These are phyloP conservation scores for Montipora foliosa DNA, from an alignment of 64 coral and sea anemone species.

Conservation along the genomic window DNA sequence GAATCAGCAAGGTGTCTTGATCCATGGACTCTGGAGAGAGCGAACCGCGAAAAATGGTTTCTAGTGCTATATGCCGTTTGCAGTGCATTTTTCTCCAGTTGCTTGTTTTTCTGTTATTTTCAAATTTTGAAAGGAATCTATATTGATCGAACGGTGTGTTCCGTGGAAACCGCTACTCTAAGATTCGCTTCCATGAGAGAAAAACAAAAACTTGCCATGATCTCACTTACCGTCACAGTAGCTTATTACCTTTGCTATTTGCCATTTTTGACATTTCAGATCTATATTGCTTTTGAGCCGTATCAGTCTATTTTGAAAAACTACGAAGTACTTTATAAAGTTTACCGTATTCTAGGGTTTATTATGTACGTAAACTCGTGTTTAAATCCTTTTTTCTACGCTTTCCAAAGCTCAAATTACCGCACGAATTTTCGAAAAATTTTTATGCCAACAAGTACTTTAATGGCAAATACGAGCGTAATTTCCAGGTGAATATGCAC, in stretches of 20 bases:
- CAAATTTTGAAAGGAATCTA: conserved; percentile 79
- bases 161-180: neutral
- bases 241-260: conserved; percentile 60
- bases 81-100: neutral
- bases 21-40: conserved; percentile 42
- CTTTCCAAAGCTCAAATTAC: conserved; percentile 88
- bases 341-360: conserved; percentile 36
- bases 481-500: neutral
- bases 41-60: neutral
- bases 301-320: neutral
- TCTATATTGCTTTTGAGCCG: conserved; percentile 41
- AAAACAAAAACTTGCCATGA: conserved; percentile 60
- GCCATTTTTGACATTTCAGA: conserved; percentile 55
- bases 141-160: conserved; percentile 53
- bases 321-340: conserved; percentile 23
- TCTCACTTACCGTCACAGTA: conserved; percentile 52
- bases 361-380: conserved; percentile 51
- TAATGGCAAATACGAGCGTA: neutral
- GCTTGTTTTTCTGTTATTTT: conserved; percentile 67
- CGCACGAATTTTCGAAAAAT: conserved; percentile 53
- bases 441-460: neutral
- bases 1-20: conserved; percentile 20
- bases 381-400: conserved; percentile 80
- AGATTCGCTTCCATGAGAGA: conserved; percentile 10
- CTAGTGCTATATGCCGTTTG: neutral